These are phyloP conservation scores for Platysternon megacephalum DNA, from an alignment of 2,113 vertebrate genomes.

Conservation along the genomic window DNA sequence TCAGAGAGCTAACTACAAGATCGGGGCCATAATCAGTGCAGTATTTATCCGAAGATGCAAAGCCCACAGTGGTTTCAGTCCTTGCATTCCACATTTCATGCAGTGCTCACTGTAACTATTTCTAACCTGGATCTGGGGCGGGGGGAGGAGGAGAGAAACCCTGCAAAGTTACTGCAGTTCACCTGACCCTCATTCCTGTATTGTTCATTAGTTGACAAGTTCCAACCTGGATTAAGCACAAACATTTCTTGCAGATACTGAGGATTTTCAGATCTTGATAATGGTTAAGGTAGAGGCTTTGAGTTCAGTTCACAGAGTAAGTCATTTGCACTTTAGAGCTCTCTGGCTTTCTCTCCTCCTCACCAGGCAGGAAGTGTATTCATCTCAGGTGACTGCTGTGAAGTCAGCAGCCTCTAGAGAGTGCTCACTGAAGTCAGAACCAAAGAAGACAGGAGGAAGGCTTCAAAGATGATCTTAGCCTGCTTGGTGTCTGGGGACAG, in stretches of 20 bases:
- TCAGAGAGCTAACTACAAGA: not conserved
- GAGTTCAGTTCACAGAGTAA: not conserved
- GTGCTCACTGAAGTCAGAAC: not conserved
- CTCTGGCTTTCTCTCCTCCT: not conserved
- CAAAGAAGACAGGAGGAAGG: not conserved
- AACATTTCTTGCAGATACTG: not conserved
- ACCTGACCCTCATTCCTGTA: not conserved
- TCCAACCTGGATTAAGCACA: not conserved
- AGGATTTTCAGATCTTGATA: not conserved
- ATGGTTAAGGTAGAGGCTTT: not conserved
- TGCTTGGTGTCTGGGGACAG: not conserved
- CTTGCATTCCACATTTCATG: not conserved
- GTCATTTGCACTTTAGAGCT: not conserved
- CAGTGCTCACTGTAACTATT: not conserved
- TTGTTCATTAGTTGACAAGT: not conserved
- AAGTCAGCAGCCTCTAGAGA: not conserved
- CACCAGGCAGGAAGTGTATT: not conserved
- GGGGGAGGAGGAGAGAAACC: not conserved
- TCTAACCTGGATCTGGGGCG: not conserved
- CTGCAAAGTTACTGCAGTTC: not conserved
- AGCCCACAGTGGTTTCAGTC: not conserved
- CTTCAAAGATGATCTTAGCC: not conserved
- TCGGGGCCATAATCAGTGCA: not conserved
- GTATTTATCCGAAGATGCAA: not conserved
- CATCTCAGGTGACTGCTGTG: not conserved